Conservation (phyloP, 2,113 vertebrate species). For the Anhinga anhinga region DNA sequence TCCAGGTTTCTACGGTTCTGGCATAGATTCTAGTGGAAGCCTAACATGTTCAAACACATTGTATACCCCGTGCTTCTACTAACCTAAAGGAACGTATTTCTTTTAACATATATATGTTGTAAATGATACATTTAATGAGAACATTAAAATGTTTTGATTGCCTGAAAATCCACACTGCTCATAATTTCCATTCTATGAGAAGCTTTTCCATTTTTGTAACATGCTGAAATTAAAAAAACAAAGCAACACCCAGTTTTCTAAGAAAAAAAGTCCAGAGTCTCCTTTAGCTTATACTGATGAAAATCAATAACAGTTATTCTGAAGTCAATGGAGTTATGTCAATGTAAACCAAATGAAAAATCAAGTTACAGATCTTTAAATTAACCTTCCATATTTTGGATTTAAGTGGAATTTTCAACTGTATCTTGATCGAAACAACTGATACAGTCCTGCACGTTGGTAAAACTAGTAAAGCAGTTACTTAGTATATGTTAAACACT, state of each 20-base stretch:
- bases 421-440: neutral
- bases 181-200: constrained; percentile 21
- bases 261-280: neutral
- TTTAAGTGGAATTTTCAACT: neutral
- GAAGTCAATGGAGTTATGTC: neutral
- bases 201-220: neutral
- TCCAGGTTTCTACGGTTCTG: constrained; percentile 20
- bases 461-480: neutral
- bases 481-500: neutral
- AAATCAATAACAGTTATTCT: neutral
- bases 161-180: constrained; percentile 39
- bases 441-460: neutral
- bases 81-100: neutral
- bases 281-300: neutral
- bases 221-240: neutral
- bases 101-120: constrained; percentile 9
- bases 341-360: neutral
- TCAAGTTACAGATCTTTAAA: neutral
- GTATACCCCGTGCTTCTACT: neutral
- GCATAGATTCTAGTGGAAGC: neutral
- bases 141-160: constrained; percentile 43
- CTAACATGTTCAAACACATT: constrained; percentile 38
- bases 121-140: constrained; percentile 33
- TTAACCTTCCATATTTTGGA: neutral
- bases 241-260: neutral